phyloP scores from a whole-genome alignment of 2,113 vertebrate genomes.

The Protobothrops flavoviridis region DNA sequence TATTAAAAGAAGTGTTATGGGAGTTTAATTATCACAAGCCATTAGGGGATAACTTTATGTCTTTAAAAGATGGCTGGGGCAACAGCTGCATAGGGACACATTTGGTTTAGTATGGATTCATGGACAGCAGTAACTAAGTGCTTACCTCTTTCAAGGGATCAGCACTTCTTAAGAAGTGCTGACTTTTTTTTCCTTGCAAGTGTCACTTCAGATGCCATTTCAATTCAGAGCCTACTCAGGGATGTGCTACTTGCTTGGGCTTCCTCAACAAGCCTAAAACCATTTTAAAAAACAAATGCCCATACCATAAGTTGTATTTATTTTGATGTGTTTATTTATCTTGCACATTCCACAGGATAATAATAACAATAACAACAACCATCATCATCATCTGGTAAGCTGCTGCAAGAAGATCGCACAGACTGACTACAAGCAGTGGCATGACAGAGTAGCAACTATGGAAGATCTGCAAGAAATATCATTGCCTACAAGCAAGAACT shows the following conservation, averaged over 20 bases:
- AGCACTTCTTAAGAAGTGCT: conserved; percentile 40
- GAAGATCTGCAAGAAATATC: no score
- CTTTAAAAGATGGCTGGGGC: conserved; percentile 15
- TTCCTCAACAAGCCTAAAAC: conserved; percentile 38
- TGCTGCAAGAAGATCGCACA: no score
- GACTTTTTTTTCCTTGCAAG: conserved; percentile 30
- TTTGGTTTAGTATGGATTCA: background rate
- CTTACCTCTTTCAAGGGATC: conserved; percentile 1
- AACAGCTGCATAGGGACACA: conserved; percentile 21
- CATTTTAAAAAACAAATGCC: fast-evolving
- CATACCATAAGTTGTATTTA: background rate
- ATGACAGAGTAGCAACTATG: no score
- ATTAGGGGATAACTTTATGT: conserved; percentile 11
- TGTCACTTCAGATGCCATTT: conserved; percentile 33
- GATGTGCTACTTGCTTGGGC: conserved; percentile 47
- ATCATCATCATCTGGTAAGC: no score
- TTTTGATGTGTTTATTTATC: background rate
- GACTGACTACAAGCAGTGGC: no score
- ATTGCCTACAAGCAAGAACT: no score
- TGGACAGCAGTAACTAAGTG: conserved; percentile 11
- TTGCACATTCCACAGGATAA: background rate
- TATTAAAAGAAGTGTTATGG: conserved; percentile 24
- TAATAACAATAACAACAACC: background rate
- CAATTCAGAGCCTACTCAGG: conserved; percentile 32
- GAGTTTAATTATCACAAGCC: conserved; percentile 13